phyloP scores from a whole-genome alignment of 37 sponge, comb jelly and placozoan genomes.

The Aplysina aerophoba region DNA sequence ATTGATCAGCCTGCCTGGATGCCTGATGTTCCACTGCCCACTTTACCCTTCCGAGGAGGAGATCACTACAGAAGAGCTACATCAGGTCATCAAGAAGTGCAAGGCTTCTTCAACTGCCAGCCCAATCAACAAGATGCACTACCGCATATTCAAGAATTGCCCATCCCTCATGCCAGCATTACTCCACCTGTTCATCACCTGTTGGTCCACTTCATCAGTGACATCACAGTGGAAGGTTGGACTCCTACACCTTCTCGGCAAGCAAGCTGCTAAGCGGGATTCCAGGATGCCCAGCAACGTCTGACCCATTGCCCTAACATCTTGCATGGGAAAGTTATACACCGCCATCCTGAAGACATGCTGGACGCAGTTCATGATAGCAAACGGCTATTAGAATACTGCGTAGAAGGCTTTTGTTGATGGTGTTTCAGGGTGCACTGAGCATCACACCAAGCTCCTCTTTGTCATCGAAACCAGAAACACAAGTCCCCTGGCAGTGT shows the following conservation, averaged over 20 bases:
- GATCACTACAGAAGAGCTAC: background rate
- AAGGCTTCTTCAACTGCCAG: background rate
- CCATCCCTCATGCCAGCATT: conserved; percentile 5
- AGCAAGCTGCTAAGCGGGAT: background rate
- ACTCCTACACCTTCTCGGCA: background rate
- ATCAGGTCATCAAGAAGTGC: background rate
- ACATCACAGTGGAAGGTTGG: conserved; percentile 13
- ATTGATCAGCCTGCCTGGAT: background rate
- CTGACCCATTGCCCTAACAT: background rate
- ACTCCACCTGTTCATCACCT: background rate
- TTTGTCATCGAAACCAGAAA: too few species aligned
- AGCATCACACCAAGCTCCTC: too few species aligned
- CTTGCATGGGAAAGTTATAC: background rate
- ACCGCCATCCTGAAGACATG: background rate
- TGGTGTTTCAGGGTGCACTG: too few species aligned
- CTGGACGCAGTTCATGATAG: too few species aligned
- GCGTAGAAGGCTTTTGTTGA: too few species aligned
- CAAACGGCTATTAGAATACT: too few species aligned
- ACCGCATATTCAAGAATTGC: conserved; percentile 3
- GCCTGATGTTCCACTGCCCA: background rate
- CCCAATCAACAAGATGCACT: background rate
- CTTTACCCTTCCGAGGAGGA: background rate
- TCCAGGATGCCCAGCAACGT: conserved; percentile 11
- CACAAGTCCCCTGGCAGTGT: too few species aligned
- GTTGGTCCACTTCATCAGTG: conserved; percentile 1